phyloP scores from a whole-genome alignment of 1,140 invertebrate genomes.

The Trichoplusia ni region DNA sequence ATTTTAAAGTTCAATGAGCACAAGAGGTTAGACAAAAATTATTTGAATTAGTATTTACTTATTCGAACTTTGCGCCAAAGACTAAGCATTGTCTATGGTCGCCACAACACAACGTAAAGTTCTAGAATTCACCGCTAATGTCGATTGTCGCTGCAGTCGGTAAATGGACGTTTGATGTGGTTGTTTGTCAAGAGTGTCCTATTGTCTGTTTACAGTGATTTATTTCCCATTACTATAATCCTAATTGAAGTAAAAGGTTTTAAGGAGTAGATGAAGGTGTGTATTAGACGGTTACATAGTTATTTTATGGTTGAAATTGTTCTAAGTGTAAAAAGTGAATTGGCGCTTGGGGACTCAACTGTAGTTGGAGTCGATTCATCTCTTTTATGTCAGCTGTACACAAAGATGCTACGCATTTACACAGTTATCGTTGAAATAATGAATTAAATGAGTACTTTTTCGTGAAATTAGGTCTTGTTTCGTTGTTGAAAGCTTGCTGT shows the following conservation, averaged over 20 bases:
- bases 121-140: slow-evolving; percentile 66
- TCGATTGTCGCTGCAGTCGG: slow-evolving; percentile 78
- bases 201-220: slow-evolving; percentile 82
- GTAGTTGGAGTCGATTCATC: slow-evolving; percentile 70
- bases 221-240: slow-evolving; percentile 77
- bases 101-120: slow-evolving; percentile 57
- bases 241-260: slow-evolving; percentile 76
- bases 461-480: slow-evolving; percentile 46
- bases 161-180: slow-evolving; percentile 82
- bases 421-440: slow-evolving; percentile 63
- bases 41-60: neutral
- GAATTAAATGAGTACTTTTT: slow-evolving; percentile 74
- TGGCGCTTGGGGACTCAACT: slow-evolving; percentile 70
- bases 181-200: slow-evolving; percentile 81
- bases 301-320: slow-evolving; percentile 40
- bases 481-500: slow-evolving; percentile 43
- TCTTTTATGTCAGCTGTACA: slow-evolving; percentile 78
- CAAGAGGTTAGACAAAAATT: neutral
- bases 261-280: slow-evolving; percentile 82
- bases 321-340: slow-evolving; percentile 49
- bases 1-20: no score
- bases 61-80: slow-evolving; percentile 8
- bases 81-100: slow-evolving; percentile 5
- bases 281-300: slow-evolving; percentile 40
- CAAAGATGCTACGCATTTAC: slow-evolving; percentile 79